Conservation (phyloP, 1,140 invertebrate species). For the Rhizoglyphus robini region DNA sequence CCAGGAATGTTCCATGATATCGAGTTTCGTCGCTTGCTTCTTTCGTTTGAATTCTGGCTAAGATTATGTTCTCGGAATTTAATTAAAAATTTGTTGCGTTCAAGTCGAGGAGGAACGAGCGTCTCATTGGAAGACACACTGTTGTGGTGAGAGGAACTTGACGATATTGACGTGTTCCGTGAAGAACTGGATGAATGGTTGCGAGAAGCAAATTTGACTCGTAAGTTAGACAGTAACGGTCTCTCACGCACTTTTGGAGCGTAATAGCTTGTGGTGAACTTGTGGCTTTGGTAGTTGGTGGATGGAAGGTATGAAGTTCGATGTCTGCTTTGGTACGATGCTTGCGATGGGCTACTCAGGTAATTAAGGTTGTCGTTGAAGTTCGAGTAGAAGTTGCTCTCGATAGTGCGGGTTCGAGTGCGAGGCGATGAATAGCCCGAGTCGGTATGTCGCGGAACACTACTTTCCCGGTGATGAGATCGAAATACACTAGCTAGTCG, state of each 20-base stretch:
- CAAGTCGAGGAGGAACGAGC: neutral
- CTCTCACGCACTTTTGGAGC: conserved; percentile 1
- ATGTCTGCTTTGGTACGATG: neutral
- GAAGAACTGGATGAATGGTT: neutral
- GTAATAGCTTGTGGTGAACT: neutral
- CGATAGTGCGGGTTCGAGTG: neutral
- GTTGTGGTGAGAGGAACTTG: neutral
- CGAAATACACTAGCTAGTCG: no score
- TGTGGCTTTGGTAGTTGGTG: neutral
- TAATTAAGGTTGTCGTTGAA: conserved; percentile 8
- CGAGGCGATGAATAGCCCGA: neutral
- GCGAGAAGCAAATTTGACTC: neutral
- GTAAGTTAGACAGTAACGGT: conserved; percentile 1
- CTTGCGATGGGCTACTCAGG: neutral
- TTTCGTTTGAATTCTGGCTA: neutral
- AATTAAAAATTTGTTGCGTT: conserved; percentile 13
- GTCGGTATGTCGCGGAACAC: neutral
- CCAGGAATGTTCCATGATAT: conserved; percentile 13
- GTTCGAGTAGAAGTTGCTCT: neutral
- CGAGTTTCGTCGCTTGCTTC: neutral
- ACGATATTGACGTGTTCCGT: neutral
- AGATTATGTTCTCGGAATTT: conserved; percentile 13
- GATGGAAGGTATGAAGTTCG: neutral
- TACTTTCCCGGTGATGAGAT: neutral
- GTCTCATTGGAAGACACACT: conserved; percentile 7